These are phyloP conservation scores for Diorhabda carinulata DNA, from an alignment of 1,140 invertebrate species.

Conservation along the genomic window DNA sequence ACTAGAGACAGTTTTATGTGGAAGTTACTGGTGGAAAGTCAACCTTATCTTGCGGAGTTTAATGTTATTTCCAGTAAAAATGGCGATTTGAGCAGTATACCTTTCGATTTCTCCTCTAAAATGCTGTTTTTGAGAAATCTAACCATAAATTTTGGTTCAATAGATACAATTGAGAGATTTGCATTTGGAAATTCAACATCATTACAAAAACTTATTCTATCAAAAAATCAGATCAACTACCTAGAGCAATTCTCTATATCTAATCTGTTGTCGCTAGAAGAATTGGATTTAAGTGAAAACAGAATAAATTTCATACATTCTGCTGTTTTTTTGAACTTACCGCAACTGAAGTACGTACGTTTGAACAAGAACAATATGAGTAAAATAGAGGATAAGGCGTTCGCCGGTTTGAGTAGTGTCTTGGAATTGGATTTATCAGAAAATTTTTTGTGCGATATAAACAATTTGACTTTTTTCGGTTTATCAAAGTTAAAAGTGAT, in stretches of 20 bases:
- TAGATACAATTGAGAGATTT: constrained; percentile 8
- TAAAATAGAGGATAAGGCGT: constrained; percentile 13
- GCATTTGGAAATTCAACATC: constrained; percentile 14
- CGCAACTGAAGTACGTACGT: constrained; percentile 12
- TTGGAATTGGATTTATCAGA: constrained; percentile 17
- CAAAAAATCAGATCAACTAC: constrained; percentile 16
- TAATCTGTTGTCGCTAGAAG: background rate
- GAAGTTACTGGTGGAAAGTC: constrained; percentile 1
- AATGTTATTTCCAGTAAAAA: constrained; percentile 12
- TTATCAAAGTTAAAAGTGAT: constrained; percentile 18
- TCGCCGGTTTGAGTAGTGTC: constrained; percentile 7
- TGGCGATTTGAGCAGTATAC: constrained; percentile 5
- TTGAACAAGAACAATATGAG: constrained; percentile 13
- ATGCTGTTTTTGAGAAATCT: constrained; percentile 14
- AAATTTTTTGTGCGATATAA: constrained; percentile 14
- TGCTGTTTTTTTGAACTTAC: background rate
- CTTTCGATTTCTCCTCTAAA: background rate
- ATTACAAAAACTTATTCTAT: constrained; percentile 7
- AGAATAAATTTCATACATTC: background rate
- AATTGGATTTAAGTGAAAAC: constrained; percentile 11
- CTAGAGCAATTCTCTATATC: constrained; percentile 13
- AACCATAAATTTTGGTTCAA: constrained; percentile 3
- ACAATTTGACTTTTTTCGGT: constrained; percentile 17
- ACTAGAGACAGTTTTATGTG: constrained; percentile 8
- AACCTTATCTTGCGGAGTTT: constrained; percentile 12